Percentiles rank a stretch among this genome's conserved stretches.
phyloP scores from a whole-genome alignment of 2,113 vertebrate species.

The Otocyon megalotis region DNA sequence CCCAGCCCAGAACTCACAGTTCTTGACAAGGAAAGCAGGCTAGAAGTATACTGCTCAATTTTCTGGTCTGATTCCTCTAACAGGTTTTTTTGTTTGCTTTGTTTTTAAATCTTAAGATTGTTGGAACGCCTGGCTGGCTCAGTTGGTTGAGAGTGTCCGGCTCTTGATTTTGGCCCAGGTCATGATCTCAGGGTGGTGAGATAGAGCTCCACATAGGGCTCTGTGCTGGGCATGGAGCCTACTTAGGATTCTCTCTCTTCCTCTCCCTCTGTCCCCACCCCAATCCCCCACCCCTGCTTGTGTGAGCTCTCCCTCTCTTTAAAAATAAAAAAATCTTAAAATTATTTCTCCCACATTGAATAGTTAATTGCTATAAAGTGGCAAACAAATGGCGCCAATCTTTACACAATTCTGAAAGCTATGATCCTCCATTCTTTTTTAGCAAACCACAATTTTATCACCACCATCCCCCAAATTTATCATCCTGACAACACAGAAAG shows the following conservation, averaged over 20 bases:
- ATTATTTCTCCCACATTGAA: neutral
- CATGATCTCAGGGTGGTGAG: neutral
- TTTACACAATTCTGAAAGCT: neutral
- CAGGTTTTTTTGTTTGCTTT: neutral
- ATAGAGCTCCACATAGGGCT: neutral
- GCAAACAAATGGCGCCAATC: neutral
- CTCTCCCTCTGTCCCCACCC: neutral
- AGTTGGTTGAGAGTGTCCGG: neutral
- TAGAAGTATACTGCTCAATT: neutral
- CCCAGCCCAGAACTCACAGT: neutral
- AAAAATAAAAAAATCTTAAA: neutral
- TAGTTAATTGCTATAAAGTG: neutral
- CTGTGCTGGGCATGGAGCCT: neutral
- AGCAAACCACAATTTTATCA: neutral
- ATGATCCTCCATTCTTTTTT: neutral
- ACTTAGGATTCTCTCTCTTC: neutral
- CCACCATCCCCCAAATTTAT: neutral
- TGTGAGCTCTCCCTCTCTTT: neutral
- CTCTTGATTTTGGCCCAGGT: neutral
- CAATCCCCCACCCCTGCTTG: neutral
- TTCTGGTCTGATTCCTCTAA: neutral
- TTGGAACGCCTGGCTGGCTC: neutral
- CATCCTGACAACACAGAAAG: constrained; percentile 53
- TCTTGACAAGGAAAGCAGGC: neutral
- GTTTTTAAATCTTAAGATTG: neutral